Evolutionary conservation across 2,888 invertebrate genomes (phyloP), one percentile per base, ranked within the genome.

Genomic region (Phyto melanocephala): DNA sequence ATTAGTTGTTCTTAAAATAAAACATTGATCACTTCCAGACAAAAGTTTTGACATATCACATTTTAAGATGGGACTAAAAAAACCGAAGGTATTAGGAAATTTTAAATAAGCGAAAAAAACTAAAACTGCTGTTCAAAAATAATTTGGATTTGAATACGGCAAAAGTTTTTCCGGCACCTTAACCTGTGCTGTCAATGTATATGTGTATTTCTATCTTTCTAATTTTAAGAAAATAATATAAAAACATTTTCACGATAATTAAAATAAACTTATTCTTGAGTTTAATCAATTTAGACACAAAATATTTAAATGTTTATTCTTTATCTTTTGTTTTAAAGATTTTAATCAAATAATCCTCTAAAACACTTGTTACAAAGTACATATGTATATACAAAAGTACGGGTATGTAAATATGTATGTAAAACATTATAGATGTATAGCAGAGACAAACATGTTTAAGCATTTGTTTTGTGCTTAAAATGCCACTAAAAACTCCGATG

Each of bases 401-500:
- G 15, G 8, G 50, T 50, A 37, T 50, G 33, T 20, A 17, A 45
- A 50, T 54, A 42, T 20, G 70, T 47, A 15, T 50, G 58, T 72
- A 47, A 52, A 60, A 52, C 33, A 56, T 70, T 54, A 24, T 54
- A 24, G 24, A 37, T 60, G 17, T 50, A 15, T 13, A 74, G 68
- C 68, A 74, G 70, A 22, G 56, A 58, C 35, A 82, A 78, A 78
- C 78, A 82, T 78, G 74, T 82, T 78, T 45, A 82, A 76, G 68
- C 78, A 78, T 78, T 78, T 78, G 68, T 75, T 78, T 74, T 68
- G 28, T 71, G 24, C 71, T 75, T 47, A 15, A 67, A 75, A 70
- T 75, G 75, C 71, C 79, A 67, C 81, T 60, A 75, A 82, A 82
- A 82, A 77, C 81, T 70, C 74, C 74, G 58, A 74, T 77, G 81